phyloP scores from a whole-genome alignment of 2,113 vertebrate genomes.

The Peromyscus maniculatus region DNA sequence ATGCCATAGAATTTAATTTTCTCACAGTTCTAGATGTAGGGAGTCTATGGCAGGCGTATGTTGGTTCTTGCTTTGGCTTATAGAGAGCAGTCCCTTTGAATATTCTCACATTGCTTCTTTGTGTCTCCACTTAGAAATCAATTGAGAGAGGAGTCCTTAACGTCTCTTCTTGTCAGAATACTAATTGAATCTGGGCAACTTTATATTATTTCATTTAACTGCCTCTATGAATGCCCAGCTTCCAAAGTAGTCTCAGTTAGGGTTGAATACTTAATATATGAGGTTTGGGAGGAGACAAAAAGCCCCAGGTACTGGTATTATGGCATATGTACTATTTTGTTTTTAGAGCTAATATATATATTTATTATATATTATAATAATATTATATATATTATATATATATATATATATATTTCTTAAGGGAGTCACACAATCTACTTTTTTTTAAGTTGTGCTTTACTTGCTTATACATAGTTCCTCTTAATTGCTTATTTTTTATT shows the following conservation, averaged over 20 bases:
- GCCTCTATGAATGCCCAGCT: not conserved
- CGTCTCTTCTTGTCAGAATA: not conserved
- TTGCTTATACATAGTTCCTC: not conserved
- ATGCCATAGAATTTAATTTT: not conserved
- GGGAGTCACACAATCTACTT: not conserved
- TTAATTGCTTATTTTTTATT: constrained; percentile 14
- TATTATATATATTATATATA: too few relatives aligned
- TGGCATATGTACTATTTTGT: not conserved
- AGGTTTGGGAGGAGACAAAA: not conserved
- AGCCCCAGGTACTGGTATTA: not conserved
- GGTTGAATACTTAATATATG: not conserved
- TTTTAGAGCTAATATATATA: not conserved
- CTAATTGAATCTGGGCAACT: not conserved
- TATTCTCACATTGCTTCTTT: not conserved
- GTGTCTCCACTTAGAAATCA: not conserved
- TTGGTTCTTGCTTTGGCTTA: not conserved
- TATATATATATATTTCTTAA: not conserved
- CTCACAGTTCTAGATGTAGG: not conserved
- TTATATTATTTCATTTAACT: not conserved
- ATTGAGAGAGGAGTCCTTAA: not conserved
- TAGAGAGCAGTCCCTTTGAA: not conserved
- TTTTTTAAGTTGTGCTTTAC: not conserved
- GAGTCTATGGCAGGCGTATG: not conserved
- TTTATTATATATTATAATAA: not conserved
- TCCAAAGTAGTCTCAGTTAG: not conserved